Evolutionary conservation across 1,140 invertebrate genomes (phyloP), one percentile per base, ranked within the genome.

Genomic region (Pogonognathellus flavescens): DNA sequence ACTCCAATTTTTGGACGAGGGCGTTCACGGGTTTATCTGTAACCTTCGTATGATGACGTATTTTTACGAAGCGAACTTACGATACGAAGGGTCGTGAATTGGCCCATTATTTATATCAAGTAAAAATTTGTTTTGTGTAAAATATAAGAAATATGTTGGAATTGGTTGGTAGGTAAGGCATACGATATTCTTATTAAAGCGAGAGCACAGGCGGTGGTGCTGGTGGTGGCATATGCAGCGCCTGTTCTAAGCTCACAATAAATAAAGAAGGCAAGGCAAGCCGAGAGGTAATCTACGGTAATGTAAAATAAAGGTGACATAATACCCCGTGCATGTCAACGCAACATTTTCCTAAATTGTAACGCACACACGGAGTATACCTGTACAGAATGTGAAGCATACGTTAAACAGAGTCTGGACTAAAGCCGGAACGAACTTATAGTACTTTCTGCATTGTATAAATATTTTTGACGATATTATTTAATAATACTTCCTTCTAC

Each of bases 291-390:
- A 76, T 76, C 31, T n/a, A 9, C 2, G 9, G 16, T 76, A 76
- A 76, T 59, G 25, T 70, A 57, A 22, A 81, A 52, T 55, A 53
- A 22, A 55, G 50, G 80, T 81, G 80, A 81, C 80, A 81, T 81
- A 81, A 81, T 81, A 22, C 80, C 50, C 80, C 55, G 50, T 81
- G 80, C 80, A 81, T 81, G 80, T 81, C 80, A 81, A 81, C 80
- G 50, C 50, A 10, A 53, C 80, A 81, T 81, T 81, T 55, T 16
- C 31, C n/a, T 9, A 81, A 57, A 53, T 81, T n/a, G 55, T 20
- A 53, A 20, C 13, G 7, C 18, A 70, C 14, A 13, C 18, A 22
- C 18, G 20, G 62, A 3, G 18, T 11, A 9, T 57, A 57, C n/a
- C 53, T n/a, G 11, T n/a, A 57, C 53, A 14, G n/a, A 57, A n/a